Conservation (phyloP, 2,888 invertebrate genomes). For the Aquatica leii region DNA sequence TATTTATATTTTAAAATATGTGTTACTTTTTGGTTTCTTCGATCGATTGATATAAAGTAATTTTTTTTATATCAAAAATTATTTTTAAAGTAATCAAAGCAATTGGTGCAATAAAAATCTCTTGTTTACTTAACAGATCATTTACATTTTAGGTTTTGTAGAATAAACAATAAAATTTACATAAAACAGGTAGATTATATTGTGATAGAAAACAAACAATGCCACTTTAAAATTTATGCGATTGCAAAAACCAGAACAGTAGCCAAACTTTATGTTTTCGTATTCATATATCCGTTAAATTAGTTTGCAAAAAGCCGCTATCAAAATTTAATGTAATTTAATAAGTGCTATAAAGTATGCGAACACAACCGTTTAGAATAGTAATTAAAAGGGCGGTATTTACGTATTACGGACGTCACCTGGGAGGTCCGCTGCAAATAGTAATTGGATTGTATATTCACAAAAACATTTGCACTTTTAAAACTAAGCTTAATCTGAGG, state of each 20-base stretch:
- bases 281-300: neutral
- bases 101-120: neutral
- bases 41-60: neutral
- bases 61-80: neutral
- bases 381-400: neutral
- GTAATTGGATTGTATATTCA: constrained; percentile 25
- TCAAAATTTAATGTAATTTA: neutral
- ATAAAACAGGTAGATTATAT: constrained; percentile 7
- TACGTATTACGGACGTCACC: constrained; percentile 17
- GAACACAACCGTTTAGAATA: neutral
- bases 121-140: too few species aligned
- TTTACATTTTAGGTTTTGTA: neutral
- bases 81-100: too few species aligned
- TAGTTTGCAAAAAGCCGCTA: neutral
- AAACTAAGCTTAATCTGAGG: constrained; percentile 5
- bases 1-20: constrained; percentile 2
- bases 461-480: constrained; percentile 23
- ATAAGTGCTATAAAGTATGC: neutral
- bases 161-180: constrained; percentile 12
- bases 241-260: neutral
- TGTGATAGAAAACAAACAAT: constrained; percentile 4
- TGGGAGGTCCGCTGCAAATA: constrained; percentile 30
- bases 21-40: neutral
- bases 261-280: neutral
- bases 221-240: constrained; percentile 3